Evolutionary conservation across 2,888 invertebrate genomes (phyloP).

Genomic region (Drosophila crucigera): DNA sequence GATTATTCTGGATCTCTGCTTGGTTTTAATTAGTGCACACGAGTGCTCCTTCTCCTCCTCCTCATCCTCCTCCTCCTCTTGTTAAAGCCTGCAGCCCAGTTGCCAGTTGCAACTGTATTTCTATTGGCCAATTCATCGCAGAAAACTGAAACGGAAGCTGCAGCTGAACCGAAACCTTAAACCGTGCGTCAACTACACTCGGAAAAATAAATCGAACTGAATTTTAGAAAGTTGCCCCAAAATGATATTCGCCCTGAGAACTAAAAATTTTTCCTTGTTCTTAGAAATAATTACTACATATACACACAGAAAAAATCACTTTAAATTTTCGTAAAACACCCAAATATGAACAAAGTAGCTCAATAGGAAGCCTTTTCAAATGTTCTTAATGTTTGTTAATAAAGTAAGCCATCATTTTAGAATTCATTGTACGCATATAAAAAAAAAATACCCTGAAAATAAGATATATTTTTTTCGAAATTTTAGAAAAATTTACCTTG

Average conservation of each 20-base stretch:
- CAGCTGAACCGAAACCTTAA: constrained; percentile 24
- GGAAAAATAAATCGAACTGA: neutral
- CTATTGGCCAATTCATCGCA: constrained; percentile 82
- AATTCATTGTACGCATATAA: neutral
- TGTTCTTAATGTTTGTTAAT: neutral
- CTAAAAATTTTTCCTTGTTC: neutral
- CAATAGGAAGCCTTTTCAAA: neutral
- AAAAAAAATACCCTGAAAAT: neutral
- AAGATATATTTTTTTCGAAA: neutral
- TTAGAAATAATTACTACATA: neutral
- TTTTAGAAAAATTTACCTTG: neutral
- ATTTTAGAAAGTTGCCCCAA: neutral
- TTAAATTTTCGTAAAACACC: too few species aligned
- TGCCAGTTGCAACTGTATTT: constrained; percentile 46
- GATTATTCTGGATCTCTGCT: constrained; percentile 59
- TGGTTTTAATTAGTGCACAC: constrained; percentile 83
- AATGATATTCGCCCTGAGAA: neutral
- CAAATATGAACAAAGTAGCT: neutral
- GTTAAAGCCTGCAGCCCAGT: constrained; percentile 27
- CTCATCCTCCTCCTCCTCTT: neutral
- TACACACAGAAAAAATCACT: neutral
- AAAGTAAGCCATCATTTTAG: neutral
- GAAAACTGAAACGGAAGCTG: constrained; percentile 42
- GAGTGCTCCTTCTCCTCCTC: constrained; percentile 27
- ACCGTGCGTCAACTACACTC: neutral